Base-by-base conservation (phyloP, 2,113 vertebrate genomes). In the Macquaria australasica region DNA sequence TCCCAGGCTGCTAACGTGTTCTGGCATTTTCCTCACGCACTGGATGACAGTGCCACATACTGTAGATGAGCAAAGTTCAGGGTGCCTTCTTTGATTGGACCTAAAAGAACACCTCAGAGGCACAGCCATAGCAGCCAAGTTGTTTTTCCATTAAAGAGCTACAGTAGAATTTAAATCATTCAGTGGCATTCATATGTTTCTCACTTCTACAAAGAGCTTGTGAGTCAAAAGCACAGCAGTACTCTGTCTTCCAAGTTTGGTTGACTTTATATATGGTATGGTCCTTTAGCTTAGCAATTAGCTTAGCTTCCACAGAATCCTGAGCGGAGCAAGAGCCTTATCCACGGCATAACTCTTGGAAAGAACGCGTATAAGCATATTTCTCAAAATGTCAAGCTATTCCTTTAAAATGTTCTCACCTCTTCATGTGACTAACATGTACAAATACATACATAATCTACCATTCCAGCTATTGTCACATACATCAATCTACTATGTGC, bases 71-170 rank as follows among this genome's bases (percentile, higher is more conserved):
- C 53, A 72, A 70, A 78, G 86, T 84, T 91, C 78, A 91, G 82
- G 85, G 85, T 82, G 84, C 77, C 87, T 79, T 88, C 87, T 89
- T 87, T 82, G 81, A 89, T 87, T 64, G 69, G 92, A 90, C 88
- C 85, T 31, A 50, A 55, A 43, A 41, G 14, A 67, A 60, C 21
- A 37, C 50, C 72, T 76, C 34, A 0, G 43, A 56, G 74, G 18
- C 7, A 6, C 39, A 12, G 55, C 23, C 31, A 15, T 0, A 37
- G 55, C 68, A 31, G 63, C 77, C 1, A 25, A 31, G 34, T 34
- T 8, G 67, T 39, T 76, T 79, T 51, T 76, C 51, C 68, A 69
- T 70, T 77, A 80, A 85, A 76, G 58, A 50, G 67, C 85, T 8
- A 28, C 78, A 59, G 84, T 0, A 31, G 88, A 85, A 85, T 85